phyloP scores from a whole-genome alignment of 2,888 invertebrate species.

The Campopleginae sp. region DNA sequence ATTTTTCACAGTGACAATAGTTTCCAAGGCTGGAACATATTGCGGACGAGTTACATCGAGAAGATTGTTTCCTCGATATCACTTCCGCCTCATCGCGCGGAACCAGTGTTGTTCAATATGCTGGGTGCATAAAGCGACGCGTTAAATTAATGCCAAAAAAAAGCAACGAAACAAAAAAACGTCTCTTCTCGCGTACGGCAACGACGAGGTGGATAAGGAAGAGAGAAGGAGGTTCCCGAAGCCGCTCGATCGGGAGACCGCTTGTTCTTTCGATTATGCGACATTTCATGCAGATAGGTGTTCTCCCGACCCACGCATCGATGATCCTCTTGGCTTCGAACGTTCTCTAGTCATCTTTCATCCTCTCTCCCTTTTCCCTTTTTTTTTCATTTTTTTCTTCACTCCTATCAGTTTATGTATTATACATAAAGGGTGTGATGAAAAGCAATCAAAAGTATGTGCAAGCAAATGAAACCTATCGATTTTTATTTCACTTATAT shows the following conservation, averaged over 20 bases:
- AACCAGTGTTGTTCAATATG: conserved; percentile 46
- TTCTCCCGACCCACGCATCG: conserved; percentile 74
- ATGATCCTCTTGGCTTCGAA: conserved; percentile 63
- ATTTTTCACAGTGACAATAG: background rate
- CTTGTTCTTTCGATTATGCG: conserved; percentile 73
- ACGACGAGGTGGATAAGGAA: conserved; percentile 62
- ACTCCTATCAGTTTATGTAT: conserved; percentile 53
- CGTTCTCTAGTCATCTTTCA: conserved; percentile 54
- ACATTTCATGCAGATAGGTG: conserved; percentile 73
- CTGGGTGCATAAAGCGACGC: conserved; percentile 31
- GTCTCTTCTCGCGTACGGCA: conserved; percentile 32
- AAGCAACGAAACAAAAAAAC: conserved; percentile 12
- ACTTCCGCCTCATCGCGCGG: conserved; percentile 60
- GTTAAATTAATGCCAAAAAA: conserved; percentile 60
- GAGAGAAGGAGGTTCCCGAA: conserved; percentile 60
- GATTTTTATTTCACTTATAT: no score
- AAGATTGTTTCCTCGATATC: conserved; percentile 65
- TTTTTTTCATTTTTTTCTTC: conserved; percentile 4
- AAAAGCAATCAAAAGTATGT: no score
- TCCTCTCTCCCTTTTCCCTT: conserved; percentile 11
- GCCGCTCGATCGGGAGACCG: conserved; percentile 55
- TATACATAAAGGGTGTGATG: conserved; percentile 21
- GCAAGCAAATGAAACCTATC: no score
- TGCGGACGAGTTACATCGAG: conserved; percentile 23
- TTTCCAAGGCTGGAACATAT: background rate